A percentile compares a stretch with the other conserved stretches of the same genome.
Conservation (phyloP, 2,113 vertebrate species). For the Corydoras maculifer region DNA sequence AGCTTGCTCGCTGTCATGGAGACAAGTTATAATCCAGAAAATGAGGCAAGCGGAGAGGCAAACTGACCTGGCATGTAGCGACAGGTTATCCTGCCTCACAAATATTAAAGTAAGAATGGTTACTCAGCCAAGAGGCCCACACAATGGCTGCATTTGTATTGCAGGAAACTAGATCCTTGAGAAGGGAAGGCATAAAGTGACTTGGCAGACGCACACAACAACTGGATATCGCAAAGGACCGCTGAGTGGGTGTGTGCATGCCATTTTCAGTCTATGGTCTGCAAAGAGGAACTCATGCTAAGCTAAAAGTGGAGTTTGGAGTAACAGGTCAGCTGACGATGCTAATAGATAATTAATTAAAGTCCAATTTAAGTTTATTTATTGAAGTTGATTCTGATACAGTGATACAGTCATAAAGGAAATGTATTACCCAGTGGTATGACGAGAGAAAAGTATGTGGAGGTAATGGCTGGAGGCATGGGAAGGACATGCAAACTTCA, state of each 20-base stretch:
- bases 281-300: too few relatives aligned
- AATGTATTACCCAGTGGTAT: too few relatives aligned
- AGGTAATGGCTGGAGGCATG: too few relatives aligned
- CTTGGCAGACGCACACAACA: constrained; percentile 39
- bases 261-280: background rate
- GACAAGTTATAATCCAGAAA: constrained; percentile 46
- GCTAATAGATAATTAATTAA: too few relatives aligned
- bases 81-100: constrained; percentile 37
- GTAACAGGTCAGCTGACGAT: too few relatives aligned
- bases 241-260: constrained; percentile 12
- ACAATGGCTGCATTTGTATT: constrained; percentile 41
- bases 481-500: too few relatives aligned
- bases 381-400: too few relatives aligned
- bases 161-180: constrained; percentile 34
- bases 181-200: constrained; percentile 39
- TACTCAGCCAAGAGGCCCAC: constrained; percentile 30
- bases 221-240: constrained; percentile 35
- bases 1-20: constrained; percentile 40
- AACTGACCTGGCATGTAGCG: constrained; percentile 41
- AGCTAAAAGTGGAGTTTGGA: too few relatives aligned
- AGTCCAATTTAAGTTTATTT: too few relatives aligned
- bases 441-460: too few relatives aligned
- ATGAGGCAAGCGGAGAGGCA: constrained; percentile 37
- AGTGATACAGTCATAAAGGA: too few relatives aligned
- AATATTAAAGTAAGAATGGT: constrained; percentile 45